A percentile compares a stretch with the other conserved stretches of the same genome.
These are phyloP conservation scores for Neocloeon triangulifer DNA, from an alignment of 1,140 invertebrate genomes.

Conservation along the genomic window DNA sequence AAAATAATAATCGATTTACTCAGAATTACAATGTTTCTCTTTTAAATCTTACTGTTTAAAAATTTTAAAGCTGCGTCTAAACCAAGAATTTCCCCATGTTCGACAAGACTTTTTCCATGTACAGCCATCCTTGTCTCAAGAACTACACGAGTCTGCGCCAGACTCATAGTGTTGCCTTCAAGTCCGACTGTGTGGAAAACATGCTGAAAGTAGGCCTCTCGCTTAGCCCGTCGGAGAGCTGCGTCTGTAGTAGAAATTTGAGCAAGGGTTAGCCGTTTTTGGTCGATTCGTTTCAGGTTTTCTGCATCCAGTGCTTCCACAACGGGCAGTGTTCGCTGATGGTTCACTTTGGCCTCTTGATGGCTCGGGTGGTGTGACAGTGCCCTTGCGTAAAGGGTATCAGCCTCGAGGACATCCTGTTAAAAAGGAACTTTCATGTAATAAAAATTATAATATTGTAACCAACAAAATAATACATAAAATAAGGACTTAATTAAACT, in stretches of 20 bases:
- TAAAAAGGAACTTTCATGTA: no score
- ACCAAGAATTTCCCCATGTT: slow-evolving; percentile 91
- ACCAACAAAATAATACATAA: no score
- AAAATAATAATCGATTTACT: no score
- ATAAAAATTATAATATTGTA: no score
- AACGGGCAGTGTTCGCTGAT: slow-evolving; percentile 58
- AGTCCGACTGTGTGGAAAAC: slow-evolving; percentile 95
- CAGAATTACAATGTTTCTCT: no score
- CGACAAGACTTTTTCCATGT: slow-evolving; percentile 80
- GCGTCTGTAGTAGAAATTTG: slow-evolving; percentile 56
- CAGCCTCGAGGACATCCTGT: slow-evolving; percentile 74
- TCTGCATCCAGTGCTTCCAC: slow-evolving; percentile 76
- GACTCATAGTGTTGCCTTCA: slow-evolving; percentile 90
- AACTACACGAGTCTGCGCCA: slow-evolving; percentile 79
- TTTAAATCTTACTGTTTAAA: slow-evolving; percentile 66
- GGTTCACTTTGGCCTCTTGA: slow-evolving; percentile 53
- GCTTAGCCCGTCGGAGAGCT: slow-evolving; percentile 65
- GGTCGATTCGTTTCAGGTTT: slow-evolving; percentile 58
- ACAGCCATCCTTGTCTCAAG: slow-evolving; percentile 84
- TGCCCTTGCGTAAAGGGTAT: slow-evolving; percentile 67
- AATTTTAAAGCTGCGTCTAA: slow-evolving; percentile 89
- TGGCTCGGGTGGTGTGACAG: slow-evolving; percentile 64
- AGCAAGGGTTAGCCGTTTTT: slow-evolving; percentile 62
- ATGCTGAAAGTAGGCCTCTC: slow-evolving; percentile 85
- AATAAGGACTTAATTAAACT: no score